phyloP scores from a whole-genome alignment of 2,113 vertebrate species.

The Macaca nemestrina region DNA sequence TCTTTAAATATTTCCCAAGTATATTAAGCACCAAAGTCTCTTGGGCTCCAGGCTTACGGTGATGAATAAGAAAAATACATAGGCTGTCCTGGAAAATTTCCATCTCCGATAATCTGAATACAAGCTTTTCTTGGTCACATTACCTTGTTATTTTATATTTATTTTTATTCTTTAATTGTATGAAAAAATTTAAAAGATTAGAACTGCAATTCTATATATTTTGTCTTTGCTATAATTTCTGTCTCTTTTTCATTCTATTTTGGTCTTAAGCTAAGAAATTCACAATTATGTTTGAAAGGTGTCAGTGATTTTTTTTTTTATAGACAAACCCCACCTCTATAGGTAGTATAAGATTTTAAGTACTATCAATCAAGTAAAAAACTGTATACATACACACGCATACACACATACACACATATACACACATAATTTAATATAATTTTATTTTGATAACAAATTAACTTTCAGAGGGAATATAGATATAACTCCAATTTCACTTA shows the following conservation, averaged over 20 bases:
- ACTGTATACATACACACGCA: background rate
- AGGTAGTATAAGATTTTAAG: background rate
- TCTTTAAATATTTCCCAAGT: background rate
- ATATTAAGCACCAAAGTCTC: background rate
- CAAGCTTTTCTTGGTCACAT: background rate
- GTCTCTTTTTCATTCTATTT: accelerated
- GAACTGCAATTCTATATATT: background rate
- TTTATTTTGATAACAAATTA: constrained; percentile 12
- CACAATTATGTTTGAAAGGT: background rate
- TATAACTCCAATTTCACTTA: constrained; percentile 22
- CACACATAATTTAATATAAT: background rate
- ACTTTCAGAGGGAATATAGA: background rate
- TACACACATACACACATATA: background rate
- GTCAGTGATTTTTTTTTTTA: background rate
- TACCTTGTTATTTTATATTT: background rate
- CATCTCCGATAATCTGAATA: background rate
- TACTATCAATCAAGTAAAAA: background rate
- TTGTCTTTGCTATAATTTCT: background rate
- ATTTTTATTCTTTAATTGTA: background rate
- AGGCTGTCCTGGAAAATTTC: background rate
- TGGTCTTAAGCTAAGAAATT: background rate
- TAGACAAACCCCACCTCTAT: background rate
- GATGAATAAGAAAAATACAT: background rate
- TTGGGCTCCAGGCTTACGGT: background rate
- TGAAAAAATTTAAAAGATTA: background rate